Evolutionary conservation across 2,113 vertebrate genomes (phyloP), one percentile per base, ranked within the genome.

Genomic region (Stegastes partitus): DNA sequence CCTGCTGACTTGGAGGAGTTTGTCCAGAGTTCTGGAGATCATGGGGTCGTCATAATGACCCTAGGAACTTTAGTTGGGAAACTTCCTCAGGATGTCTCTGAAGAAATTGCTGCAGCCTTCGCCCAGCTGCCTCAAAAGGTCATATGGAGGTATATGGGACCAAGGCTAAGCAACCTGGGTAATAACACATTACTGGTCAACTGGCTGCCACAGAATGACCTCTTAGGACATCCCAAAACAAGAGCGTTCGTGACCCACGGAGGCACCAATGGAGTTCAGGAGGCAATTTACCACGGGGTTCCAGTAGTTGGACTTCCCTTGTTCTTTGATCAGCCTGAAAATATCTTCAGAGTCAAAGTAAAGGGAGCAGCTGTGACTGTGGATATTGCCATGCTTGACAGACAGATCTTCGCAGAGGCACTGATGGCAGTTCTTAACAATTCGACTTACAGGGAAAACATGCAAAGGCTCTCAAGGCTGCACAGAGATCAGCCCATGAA

Each of bases 401-500:
- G 91, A 37, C 67, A 84, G 23, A 44, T 74, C 3, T 91, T 94
- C 81, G 76, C 22, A 44, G 88, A 93, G 1, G 86, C 91, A 21
- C 70, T 94, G 39, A 81, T 31, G 59, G 70, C 83, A 31, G 81
- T 86, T 49, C 68, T 94, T 55, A 59, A 91, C 70, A 68, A 93
- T 23, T 44, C 91, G 21, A 88, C 87, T 14, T 98, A 97, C 91
- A 96, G 95, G 61, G 94, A 97, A 68, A 98, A 95, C 86, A 96
- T 98, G 92, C 90, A 95, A 90, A 96, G 3, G 7, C 93, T 98
- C 39, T 98, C 97, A 0, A 93, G 89, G 0, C 93, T 98, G 47
- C 97, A 97, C 88, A 95, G 94, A 16, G 97, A 99, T 91, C 95
- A 96, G 23, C 97, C 96, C 21, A 89, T 98, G 28, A 95, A 96